Base-by-base conservation (phyloP, 2,888 invertebrate species). In the Cryptocheilus praepositus region DNA sequence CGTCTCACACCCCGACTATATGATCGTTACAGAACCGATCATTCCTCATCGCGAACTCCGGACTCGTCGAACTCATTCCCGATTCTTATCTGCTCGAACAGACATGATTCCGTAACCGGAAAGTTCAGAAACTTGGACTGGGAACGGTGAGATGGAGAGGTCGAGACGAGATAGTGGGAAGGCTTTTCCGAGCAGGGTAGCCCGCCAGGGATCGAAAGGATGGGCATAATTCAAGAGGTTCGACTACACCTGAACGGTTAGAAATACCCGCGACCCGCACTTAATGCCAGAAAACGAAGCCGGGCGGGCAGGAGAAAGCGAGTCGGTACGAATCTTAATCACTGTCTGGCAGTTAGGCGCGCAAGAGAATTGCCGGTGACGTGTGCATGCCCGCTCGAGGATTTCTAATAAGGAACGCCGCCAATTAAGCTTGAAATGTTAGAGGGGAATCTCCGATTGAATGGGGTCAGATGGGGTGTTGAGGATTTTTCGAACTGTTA, bases 361-460 rank as follows among this genome's bases (percentile, higher is more conserved):
- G 49, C 49, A n/a, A 7, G 52, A 54, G 59, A 62, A 65, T 52
- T 54, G 61, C 45, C 64, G 57, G 66, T 61, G 68, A 76, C 70
- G 76, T 52, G 52, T 46, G 21, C 44, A 45, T 21, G 22, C 52
- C 36, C 52, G 52, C 52, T 49, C 54, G 67, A 71, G 71, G 65
- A 74, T 74, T 72, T 77, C 70, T 77, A 77, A 77, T 74, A 74
- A 74, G 77, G 74, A 77, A 77, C 72, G 74, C 8, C 36, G 72
- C 77, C 77, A 70, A 77, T 77, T 77, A 77, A 66, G 55, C 45
- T 36, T 45, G 67, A 64, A 74, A 70, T 72, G 64, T 56, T 44
- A 52, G 51, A 16, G 43, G 57, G 5, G 36, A 36, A 8, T 1
- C 11, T 36, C 36, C 11, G 11, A n/a, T n/a, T n/a, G n/a, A n/a